Conservation (phyloP, 2,888 invertebrate genomes). For the Lasioglossum villosulum region DNA sequence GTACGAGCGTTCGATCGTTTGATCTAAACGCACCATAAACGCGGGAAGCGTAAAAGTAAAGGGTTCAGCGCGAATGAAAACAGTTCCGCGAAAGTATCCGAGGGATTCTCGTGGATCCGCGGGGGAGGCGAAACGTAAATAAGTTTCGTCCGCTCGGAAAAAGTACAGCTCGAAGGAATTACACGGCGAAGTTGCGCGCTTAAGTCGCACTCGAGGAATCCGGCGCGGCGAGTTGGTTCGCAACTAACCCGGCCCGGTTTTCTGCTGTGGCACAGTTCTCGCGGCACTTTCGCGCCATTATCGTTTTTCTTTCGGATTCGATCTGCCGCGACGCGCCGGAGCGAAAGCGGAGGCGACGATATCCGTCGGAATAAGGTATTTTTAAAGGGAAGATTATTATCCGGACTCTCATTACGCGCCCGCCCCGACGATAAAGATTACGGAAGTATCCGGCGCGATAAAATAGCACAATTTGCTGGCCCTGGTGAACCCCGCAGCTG, state of each 20-base stretch:
- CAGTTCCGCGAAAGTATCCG: not conserved
- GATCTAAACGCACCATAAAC: not conserved
- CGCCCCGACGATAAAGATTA: slow-evolving; percentile 63
- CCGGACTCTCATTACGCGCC: slow-evolving; percentile 49
- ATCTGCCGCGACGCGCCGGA: slow-evolving; percentile 24
- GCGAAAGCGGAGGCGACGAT: slow-evolving; percentile 23
- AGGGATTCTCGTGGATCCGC: not conserved
- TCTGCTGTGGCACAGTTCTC: slow-evolving; percentile 7
- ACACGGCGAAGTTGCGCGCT: slow-evolving; percentile 27
- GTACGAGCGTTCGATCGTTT: not conserved
- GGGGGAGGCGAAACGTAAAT: not conserved
- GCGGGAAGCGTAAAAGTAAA: not conserved
- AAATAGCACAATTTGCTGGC: slow-evolving; percentile 66
- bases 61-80: not conserved
- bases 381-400: slow-evolving; percentile 58
- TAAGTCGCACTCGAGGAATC: slow-evolving; percentile 34
- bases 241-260: slow-evolving; percentile 11
- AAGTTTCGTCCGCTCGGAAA: not conserved
- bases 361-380: slow-evolving; percentile 43
- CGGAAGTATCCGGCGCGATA: slow-evolving; percentile 63
- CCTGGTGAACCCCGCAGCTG: slow-evolving; percentile 51
- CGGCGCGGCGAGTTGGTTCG: slow-evolving; percentile 34
- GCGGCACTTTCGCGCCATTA: slow-evolving; percentile 32
- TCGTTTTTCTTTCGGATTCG: slow-evolving; percentile 43
- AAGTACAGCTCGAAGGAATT: slow-evolving; percentile 21